These are phyloP conservation scores for Steinernema hermaphroditum DNA, from an alignment of 2,888 invertebrate species.

Conservation along the genomic window DNA sequence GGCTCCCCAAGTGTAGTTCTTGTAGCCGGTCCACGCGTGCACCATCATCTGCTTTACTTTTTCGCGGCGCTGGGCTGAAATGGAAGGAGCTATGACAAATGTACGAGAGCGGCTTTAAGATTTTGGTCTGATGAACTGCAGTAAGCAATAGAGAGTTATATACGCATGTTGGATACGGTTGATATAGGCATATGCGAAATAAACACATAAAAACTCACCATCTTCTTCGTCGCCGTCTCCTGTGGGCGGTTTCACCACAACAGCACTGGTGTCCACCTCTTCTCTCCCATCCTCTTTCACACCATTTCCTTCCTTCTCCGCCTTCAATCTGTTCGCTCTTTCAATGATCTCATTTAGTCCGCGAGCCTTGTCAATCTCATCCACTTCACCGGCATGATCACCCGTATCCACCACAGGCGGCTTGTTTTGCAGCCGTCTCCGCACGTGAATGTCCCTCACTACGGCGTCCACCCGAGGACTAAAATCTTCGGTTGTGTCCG, in stretches of 20 bases:
- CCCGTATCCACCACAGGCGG: slow-evolving; percentile 14
- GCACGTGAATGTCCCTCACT: not conserved
- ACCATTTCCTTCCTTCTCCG: not conserved
- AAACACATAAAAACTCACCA: too few species aligned
- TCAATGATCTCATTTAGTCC: slow-evolving; percentile 27
- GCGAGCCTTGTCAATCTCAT: slow-evolving; percentile 4
- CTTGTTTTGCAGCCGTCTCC: not conserved
- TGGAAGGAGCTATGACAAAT: slow-evolving; percentile 18
- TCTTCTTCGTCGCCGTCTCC: slow-evolving; percentile 9
- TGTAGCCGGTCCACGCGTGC: slow-evolving; percentile 96
- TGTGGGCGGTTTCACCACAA: not conserved
- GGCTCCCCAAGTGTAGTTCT: slow-evolving; percentile 94
- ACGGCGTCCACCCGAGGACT: not conserved
- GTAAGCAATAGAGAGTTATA: too few species aligned
- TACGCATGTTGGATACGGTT: too few species aligned
- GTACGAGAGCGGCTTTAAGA: too few species aligned
- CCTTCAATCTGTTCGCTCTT: slow-evolving; percentile 29
- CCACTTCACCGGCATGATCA: slow-evolving; percentile 20
- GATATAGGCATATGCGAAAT: too few species aligned
- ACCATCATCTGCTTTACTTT: slow-evolving; percentile 86
- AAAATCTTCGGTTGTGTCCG: not conserved
- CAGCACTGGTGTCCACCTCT: not conserved
- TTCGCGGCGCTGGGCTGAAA: slow-evolving; percentile 66
- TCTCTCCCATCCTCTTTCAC: slow-evolving; percentile 30
- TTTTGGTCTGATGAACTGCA: too few species aligned